Evolutionary conservation across 2,888 invertebrate genomes (phyloP).

Genomic region (Drosophila vallismaia): DNA sequence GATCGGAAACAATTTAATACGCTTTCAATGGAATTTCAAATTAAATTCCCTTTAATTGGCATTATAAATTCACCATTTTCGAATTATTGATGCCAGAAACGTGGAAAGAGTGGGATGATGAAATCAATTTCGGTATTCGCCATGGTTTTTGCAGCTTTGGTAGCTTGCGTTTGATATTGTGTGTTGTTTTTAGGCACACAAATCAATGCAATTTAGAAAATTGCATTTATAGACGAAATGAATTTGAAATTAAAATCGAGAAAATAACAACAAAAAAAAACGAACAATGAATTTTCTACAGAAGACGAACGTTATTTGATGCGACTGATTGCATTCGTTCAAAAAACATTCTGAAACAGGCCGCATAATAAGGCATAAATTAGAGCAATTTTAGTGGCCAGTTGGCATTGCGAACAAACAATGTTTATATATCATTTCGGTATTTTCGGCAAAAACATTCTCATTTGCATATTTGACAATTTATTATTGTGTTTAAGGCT

Average conservation of each 20-base stretch:
- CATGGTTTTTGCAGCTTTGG: slow-evolving; percentile 34
- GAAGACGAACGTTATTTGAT: slow-evolving; percentile 16
- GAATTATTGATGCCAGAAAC: slow-evolving; percentile 41
- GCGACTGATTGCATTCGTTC: slow-evolving; percentile 34
- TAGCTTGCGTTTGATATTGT: slow-evolving; percentile 3
- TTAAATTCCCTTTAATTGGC: slow-evolving; percentile 69
- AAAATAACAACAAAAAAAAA: slow-evolving; percentile 3
- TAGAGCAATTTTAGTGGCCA: slow-evolving; percentile 37
- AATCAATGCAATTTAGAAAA: slow-evolving; percentile 72
- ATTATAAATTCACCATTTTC: slow-evolving; percentile 48
- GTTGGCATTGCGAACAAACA: slow-evolving; percentile 13
- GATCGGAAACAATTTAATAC: slow-evolving; percentile 50
- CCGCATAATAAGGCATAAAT: slow-evolving; percentile 52
- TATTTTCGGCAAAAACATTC: slow-evolving; percentile 9
- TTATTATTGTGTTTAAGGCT: slow-evolving; percentile 8
- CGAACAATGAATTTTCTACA: slow-evolving; percentile 34
- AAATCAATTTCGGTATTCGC: slow-evolving; percentile 59
- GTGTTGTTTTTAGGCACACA: slow-evolving; percentile 26
- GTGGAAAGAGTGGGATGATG: background rate
- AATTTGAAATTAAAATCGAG: slow-evolving; percentile 56
- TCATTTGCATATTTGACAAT: slow-evolving; percentile 38
- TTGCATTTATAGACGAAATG: slow-evolving; percentile 60
- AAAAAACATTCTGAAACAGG: slow-evolving; percentile 7
- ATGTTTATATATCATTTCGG: slow-evolving; percentile 45
- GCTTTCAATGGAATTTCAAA: slow-evolving; percentile 51